phyloP scores from a whole-genome alignment of 2,797 vertebrate genomes.

The Lophius americanus region DNA sequence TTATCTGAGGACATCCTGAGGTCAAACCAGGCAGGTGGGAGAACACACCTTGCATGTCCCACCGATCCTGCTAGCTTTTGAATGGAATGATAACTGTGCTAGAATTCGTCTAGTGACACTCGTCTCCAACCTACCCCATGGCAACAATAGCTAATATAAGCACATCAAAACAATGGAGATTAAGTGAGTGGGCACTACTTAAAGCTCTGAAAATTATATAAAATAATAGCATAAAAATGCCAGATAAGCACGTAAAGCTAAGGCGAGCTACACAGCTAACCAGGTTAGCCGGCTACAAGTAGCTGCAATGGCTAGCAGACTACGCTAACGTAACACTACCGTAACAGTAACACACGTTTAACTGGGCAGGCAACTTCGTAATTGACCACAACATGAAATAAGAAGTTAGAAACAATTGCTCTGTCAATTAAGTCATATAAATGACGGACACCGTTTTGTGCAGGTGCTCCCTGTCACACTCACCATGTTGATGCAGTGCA shows the following conservation, averaged over 20 bases:
- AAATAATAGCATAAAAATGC: not conserved
- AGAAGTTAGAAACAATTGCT: not conserved
- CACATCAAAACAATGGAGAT: not conserved
- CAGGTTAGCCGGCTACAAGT: conserved; percentile 37
- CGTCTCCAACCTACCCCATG: not conserved
- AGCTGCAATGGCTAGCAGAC: conserved; percentile 49
- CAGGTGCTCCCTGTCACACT: conserved; percentile 61
- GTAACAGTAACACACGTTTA: not conserved
- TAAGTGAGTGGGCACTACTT: not conserved
- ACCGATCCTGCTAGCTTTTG: conserved; percentile 7
- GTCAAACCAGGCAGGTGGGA: conserved; percentile 52
- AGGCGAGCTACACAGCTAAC: conserved; percentile 35
- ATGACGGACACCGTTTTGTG: not conserved
- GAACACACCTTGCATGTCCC: conserved; percentile 33
- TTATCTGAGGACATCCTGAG: conserved; percentile 55
- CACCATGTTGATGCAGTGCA: conserved; percentile 84
- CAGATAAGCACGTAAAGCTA: conserved; percentile 12
- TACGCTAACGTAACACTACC: conserved; percentile 34
- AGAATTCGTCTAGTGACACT: not conserved
- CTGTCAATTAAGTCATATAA: not conserved
- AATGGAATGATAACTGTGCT: conserved; percentile 36
- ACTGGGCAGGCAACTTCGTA: not conserved
- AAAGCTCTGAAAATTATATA: not conserved
- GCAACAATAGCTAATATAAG: not conserved
- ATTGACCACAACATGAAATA: not conserved